Percentiles rank a stretch among this genome's conserved stretches.
phyloP scores from a whole-genome alignment of 2,797 vertebrate genomes.

The Serranus cabrilla region DNA sequence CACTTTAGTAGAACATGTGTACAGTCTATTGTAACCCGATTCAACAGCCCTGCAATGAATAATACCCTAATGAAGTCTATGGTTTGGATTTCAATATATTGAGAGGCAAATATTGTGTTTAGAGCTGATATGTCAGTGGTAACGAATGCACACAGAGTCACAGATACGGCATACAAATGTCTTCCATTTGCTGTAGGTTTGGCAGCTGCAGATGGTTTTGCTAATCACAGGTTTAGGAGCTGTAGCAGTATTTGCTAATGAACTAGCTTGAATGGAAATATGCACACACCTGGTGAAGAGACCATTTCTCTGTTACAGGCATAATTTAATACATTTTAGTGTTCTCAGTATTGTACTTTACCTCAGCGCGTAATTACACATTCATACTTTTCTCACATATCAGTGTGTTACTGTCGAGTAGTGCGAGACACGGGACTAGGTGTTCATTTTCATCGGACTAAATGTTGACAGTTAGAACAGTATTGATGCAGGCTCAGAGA shows the following conservation, averaged over 20 bases:
- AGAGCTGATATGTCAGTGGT: neutral
- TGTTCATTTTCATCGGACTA: neutral
- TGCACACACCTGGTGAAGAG: slow-evolving; percentile 14
- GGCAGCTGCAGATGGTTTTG: slow-evolving; percentile 21
- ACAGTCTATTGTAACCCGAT: slow-evolving; percentile 10
- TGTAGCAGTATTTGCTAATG: slow-evolving; percentile 28
- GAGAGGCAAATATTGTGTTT: slow-evolving; percentile 7
- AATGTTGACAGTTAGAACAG: slow-evolving; percentile 7
- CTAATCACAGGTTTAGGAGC: neutral
- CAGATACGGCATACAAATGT: slow-evolving; percentile 29
- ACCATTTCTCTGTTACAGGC: slow-evolving; percentile 10
- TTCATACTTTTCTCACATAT: slow-evolving; percentile 17
- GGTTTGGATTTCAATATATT: slow-evolving; percentile 9
- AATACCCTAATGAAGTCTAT: slow-evolving; percentile 12
- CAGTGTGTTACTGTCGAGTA: slow-evolving; percentile 3
- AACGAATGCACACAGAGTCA: slow-evolving; percentile 2
- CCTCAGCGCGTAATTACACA: slow-evolving; percentile 30
- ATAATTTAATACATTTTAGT: neutral
- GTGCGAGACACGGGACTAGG: neutral
- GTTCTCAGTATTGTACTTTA: slow-evolving; percentile 45
- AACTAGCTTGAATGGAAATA: slow-evolving; percentile 44
- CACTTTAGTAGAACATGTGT: neutral
- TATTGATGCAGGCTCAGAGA: slow-evolving; percentile 18
- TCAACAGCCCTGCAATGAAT: slow-evolving; percentile 2
- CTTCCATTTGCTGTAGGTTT: slow-evolving; percentile 50